Evolutionary conservation across 2,888 invertebrate species (phyloP).

Genomic region (Lysandra bellargus): DNA sequence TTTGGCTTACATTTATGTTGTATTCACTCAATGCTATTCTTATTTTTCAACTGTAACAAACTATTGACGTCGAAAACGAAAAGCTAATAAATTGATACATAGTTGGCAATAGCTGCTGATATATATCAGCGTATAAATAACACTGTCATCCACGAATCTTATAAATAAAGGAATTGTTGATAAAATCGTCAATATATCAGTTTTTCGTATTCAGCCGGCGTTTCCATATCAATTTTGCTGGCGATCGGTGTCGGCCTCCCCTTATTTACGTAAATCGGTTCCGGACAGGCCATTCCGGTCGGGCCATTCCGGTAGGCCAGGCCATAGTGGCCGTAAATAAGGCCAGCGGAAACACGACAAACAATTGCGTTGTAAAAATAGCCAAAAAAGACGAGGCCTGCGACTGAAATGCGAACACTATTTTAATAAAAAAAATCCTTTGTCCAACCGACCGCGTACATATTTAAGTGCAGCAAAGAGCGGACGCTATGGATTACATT

Average conservation of each 20-base stretch:
- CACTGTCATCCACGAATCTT: slow-evolving; percentile 21
- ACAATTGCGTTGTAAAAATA: slow-evolving; percentile 39
- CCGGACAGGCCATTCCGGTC: slow-evolving; percentile 32
- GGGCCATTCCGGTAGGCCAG: slow-evolving; percentile 20
- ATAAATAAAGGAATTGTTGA: slow-evolving; percentile 31
- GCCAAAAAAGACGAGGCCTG: slow-evolving; percentile 27
- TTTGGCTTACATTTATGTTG: too few relatives aligned
- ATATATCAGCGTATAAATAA: slow-evolving; percentile 4
- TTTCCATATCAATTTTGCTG: slow-evolving; percentile 34
- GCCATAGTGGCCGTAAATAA: slow-evolving; percentile 32
- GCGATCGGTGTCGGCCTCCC: slow-evolving; percentile 34
- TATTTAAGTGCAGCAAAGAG: slow-evolving; percentile 29
- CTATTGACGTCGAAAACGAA: not conserved
- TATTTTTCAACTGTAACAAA: slow-evolving; percentile 9
- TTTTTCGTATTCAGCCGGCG: slow-evolving; percentile 33
- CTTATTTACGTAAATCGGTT: slow-evolving; percentile 35
- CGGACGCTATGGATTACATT: not conserved
- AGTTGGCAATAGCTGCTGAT: slow-evolving; percentile 17
- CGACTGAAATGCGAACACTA: slow-evolving; percentile 39
- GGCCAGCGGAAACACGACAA: slow-evolving; percentile 38
- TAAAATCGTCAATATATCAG: slow-evolving; percentile 32
- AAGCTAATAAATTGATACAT: slow-evolving; percentile 8
- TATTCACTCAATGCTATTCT: not conserved
- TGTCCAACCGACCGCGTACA: slow-evolving; percentile 32
- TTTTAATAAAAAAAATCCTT: slow-evolving; percentile 35